Conservation (phyloP, 2,888 invertebrate genomes). For the Drosophila algonquin region DNA sequence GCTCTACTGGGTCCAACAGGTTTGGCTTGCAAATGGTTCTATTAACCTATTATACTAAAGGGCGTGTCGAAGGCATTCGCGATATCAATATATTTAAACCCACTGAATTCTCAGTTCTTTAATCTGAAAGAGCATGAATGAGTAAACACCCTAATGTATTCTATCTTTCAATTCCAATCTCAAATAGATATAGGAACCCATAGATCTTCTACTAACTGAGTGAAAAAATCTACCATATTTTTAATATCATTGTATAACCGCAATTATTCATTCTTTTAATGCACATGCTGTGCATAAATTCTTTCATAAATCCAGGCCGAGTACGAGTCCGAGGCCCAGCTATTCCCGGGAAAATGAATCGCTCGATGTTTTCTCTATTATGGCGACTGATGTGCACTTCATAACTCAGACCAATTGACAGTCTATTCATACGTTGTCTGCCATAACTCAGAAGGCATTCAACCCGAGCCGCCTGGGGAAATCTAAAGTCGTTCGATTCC, state of each 20-base stretch:
- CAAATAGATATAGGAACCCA: not conserved
- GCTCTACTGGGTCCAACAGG: conserved; percentile 22
- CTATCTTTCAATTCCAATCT: not conserved
- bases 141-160: not conserved
- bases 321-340: conserved; percentile 3
- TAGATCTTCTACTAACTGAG: not conserved
- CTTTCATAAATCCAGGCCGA: conserved; percentile 32
- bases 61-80: conserved; percentile 13
- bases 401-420: conserved; percentile 55
- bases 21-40: conserved; percentile 21
- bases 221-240: not conserved
- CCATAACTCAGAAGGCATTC: conserved; percentile 56
- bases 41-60: not conserved
- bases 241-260: not conserved
- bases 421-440: conserved; percentile 48
- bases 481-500: conserved; percentile 22
- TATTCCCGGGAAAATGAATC: conserved; percentile 11
- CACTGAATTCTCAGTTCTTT: not conserved
- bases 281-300: conserved; percentile 29
- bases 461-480: conserved; percentile 46
- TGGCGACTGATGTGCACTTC: conserved; percentile 29
- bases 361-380: conserved; percentile 21
- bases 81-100: not conserved
- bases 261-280: conserved; percentile 34
- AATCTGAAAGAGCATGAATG: conserved; percentile 17